Conservation (phyloP, 1,140 invertebrate genomes). For the Aphidius gifuensis region DNA sequence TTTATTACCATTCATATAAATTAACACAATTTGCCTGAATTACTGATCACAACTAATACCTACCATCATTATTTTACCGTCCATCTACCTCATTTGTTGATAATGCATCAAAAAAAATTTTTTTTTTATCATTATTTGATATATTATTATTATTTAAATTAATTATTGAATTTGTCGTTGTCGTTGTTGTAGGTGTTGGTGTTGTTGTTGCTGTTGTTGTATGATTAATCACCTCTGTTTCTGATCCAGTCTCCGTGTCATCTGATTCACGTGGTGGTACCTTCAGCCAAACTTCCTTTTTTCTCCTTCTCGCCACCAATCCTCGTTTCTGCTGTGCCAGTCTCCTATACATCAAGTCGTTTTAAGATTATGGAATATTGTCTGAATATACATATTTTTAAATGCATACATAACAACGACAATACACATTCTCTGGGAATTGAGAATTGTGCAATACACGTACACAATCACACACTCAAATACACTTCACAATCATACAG, state of each 20-base stretch:
- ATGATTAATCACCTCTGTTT: conserved; percentile 67
- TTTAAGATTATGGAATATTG: conserved; percentile 28
- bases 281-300: conserved; percentile 66
- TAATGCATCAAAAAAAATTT: conserved; percentile 15
- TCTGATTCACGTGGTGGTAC: conserved; percentile 58
- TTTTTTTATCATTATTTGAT: conserved; percentile 14
- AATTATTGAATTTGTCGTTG: no score
- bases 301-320: conserved; percentile 63
- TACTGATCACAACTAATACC: conserved; percentile 2
- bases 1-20: no score
- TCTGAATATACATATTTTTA: conserved; percentile 30
- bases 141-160: conserved; percentile 3
- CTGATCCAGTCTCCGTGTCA: conserved; percentile 67
- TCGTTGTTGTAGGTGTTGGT: no score
- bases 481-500: no score
- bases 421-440: conserved; percentile 2
- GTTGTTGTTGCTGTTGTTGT: background rate
- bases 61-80: conserved; percentile 4
- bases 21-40: no score
- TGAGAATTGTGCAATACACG: conserved; percentile 1
- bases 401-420: conserved; percentile 27
- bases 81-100: conserved; percentile 18
- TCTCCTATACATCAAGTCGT: conserved; percentile 56
- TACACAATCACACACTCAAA: no score
- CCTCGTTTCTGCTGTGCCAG: conserved; percentile 71